A percentile compares a stretch with the other conserved stretches of the same genome.
phyloP scores from a whole-genome alignment of 2,888 invertebrate genomes.

The Cecidostiba fungosa region DNA sequence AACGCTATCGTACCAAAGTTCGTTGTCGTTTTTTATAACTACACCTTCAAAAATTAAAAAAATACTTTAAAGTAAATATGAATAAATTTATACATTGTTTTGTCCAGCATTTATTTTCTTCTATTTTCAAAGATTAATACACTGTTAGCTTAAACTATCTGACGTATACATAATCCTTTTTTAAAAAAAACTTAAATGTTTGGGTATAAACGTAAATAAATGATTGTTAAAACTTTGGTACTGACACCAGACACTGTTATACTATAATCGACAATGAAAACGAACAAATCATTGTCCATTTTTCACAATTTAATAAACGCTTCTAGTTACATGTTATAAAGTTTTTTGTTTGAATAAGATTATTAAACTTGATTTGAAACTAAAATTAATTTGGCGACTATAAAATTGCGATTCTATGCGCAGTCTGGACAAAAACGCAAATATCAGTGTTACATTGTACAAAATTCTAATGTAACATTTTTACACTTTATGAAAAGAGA shows the following conservation, averaged over 20 bases:
- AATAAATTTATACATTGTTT: conserved; percentile 44
- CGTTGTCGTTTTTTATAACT: conserved; percentile 44
- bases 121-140: conserved; percentile 44
- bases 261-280: conserved; percentile 27
- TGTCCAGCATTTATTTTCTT: conserved; percentile 60
- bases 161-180: conserved; percentile 50
- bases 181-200: conserved; percentile 53
- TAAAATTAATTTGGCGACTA: conserved; percentile 29
- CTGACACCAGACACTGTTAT: conserved; percentile 41
- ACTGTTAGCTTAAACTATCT: conserved; percentile 48
- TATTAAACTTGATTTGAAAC: conserved; percentile 12
- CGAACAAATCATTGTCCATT: conserved; percentile 23
- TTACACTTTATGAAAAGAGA: conserved; percentile 34
- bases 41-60: conserved; percentile 43
- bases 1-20: conserved; percentile 64
- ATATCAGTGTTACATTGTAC: conserved; percentile 44
- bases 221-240: conserved; percentile 61
- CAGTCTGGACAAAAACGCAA: conserved; percentile 52
- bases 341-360: conserved; percentile 31
- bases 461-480: conserved; percentile 44
- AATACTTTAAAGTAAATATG: conserved; percentile 2
- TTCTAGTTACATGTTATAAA: conserved; percentile 18
- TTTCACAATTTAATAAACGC: conserved; percentile 44
- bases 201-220: conserved; percentile 56
- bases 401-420: conserved; percentile 41